A percentile compares a stretch with the other conserved stretches of the same genome.
phyloP scores from a whole-genome alignment of 30 jellyfish, hydroid and myxozoan species.

The Hydractinia echinata region DNA sequence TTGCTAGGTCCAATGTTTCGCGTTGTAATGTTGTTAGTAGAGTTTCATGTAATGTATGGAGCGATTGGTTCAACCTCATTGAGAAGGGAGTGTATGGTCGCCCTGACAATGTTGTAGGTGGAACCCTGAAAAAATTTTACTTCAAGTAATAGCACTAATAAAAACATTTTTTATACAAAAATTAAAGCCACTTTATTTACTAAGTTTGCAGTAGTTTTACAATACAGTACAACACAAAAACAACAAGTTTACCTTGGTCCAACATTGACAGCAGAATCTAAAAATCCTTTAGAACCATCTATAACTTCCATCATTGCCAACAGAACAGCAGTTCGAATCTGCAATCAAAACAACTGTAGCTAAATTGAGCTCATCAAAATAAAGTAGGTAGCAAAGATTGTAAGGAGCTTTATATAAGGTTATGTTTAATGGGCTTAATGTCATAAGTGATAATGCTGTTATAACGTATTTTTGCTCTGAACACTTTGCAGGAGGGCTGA shows the following conservation, averaged over 20 bases:
- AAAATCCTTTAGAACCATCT: constrained; percentile 77
- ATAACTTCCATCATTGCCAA: constrained; percentile 62
- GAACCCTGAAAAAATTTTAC: too few relatives aligned
- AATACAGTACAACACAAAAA: too few relatives aligned
- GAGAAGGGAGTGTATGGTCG: constrained; percentile 85
- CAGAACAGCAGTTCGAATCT: constrained; percentile 69
- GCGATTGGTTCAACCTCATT: constrained; percentile 59
- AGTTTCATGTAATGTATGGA: constrained; percentile 57
- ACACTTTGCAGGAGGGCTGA: too few relatives aligned
- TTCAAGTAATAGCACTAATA: too few relatives aligned
- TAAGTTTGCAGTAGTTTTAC: too few relatives aligned
- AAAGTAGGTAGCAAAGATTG: too few relatives aligned
- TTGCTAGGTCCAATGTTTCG: constrained; percentile 35
- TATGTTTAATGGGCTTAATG: too few relatives aligned
- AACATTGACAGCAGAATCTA: constrained; percentile 78
- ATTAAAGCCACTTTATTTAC: too few relatives aligned
- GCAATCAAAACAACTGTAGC: neutral
- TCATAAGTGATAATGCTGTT: too few relatives aligned
- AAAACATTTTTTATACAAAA: too few relatives aligned
- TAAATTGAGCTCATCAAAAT: neutral
- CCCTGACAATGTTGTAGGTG: constrained; percentile 8
- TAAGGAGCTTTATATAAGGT: too few relatives aligned
- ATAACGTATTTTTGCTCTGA: too few relatives aligned
- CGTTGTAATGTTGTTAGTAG: constrained; percentile 41
- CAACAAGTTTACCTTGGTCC: neutral